phyloP scores from a whole-genome alignment of 2,797 vertebrate species.

The Vireo griseus region DNA sequence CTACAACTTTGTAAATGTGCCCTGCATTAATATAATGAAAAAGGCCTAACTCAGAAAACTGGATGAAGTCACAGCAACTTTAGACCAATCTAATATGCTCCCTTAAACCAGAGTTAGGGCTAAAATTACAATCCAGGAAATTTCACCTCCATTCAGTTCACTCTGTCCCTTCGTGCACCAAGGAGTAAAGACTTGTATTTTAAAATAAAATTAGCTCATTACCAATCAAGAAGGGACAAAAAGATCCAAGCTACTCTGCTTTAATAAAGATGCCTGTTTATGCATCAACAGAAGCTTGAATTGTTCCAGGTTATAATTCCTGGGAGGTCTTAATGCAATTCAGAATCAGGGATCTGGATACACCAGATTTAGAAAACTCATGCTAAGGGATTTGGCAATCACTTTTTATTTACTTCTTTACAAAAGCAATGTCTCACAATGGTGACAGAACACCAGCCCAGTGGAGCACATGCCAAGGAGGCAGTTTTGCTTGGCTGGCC shows the following conservation, averaged over 20 bases:
- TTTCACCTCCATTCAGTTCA: not conserved
- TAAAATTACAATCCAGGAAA: not conserved
- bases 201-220: slow-evolving; percentile 32
- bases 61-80: not conserved
- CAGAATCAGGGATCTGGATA: not conserved
- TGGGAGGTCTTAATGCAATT: not conserved
- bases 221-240: not conserved
- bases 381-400: not conserved
- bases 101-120: not conserved
- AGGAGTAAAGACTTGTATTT: not conserved
- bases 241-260: not conserved
- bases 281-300: not conserved
- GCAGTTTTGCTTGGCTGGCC: not conserved
- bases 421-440: not conserved
- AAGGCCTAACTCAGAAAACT: not conserved
- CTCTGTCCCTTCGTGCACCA: not conserved
- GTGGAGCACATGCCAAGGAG: not conserved
- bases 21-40: not conserved
- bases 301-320: slow-evolving; percentile 2
- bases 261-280: not conserved
- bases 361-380: not conserved
- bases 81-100: not conserved
- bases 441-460: not conserved
- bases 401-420: not conserved
- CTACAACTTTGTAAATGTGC: not conserved